Percentiles rank a stretch among this genome's conserved stretches.
These are phyloP conservation scores for Hybos culiciformis DNA, from an alignment of 2,888 invertebrate genomes.

Conservation along the genomic window DNA sequence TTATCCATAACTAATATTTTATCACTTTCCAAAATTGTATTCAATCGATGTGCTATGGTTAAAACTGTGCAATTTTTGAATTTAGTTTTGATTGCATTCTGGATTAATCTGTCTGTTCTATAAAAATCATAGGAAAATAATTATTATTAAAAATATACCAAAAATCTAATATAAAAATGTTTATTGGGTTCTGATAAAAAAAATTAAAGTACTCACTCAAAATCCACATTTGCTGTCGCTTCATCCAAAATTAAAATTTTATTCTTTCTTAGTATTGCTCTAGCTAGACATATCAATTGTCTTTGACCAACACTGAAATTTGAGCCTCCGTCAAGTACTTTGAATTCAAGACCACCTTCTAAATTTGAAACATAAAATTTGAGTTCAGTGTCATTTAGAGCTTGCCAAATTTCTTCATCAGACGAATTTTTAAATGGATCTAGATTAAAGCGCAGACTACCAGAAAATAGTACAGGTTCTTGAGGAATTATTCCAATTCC, in stretches of 20 bases:
- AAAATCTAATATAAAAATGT: too few relatives aligned
- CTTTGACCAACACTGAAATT: conserved; percentile 83
- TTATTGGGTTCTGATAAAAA: background rate
- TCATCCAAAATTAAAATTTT: conserved; percentile 77
- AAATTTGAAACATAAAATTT: conserved; percentile 51
- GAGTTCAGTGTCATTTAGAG: conserved; percentile 63
- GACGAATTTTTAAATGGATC: conserved; percentile 66
- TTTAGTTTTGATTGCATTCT: conserved; percentile 64
- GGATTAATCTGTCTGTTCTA: conserved; percentile 76
- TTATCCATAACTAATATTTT: conserved; percentile 38
- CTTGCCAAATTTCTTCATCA: conserved; percentile 64
- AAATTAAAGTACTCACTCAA: conserved; percentile 50
- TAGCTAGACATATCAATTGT: conserved; percentile 75
- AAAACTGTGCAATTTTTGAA: conserved; percentile 74
- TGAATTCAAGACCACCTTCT: conserved; percentile 43
- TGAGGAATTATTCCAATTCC: conserved; percentile 88
- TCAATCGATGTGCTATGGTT: conserved; percentile 80
- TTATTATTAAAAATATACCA: too few relatives aligned
- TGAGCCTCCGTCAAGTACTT: conserved; percentile 61
- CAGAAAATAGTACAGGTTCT: conserved; percentile 76
- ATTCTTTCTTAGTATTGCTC: conserved; percentile 65
- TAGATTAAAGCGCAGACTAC: conserved; percentile 69
- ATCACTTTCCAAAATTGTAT: conserved; percentile 85
- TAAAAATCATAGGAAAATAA: conserved; percentile 17
- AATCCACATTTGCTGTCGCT: conserved; percentile 85